Evolutionary conservation across 2,888 invertebrate species (phyloP).

Genomic region (Pseudococcus longispinus): DNA sequence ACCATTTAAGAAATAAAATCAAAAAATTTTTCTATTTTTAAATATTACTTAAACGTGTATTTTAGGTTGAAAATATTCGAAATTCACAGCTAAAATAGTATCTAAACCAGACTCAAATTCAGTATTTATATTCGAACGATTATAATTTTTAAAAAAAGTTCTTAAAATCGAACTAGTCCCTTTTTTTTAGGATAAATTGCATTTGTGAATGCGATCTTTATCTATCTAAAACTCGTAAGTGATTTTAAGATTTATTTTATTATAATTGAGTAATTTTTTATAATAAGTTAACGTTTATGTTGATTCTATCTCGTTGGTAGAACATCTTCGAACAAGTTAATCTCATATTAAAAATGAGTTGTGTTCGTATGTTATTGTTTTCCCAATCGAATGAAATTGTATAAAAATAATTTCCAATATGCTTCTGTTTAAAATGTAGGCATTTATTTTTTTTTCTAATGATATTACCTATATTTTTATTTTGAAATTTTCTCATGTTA

Average conservation of each 20-base stretch:
- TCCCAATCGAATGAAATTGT: neutral
- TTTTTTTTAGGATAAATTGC: neutral
- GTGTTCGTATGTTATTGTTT: neutral
- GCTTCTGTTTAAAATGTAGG: neutral
- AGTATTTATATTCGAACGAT: neutral
- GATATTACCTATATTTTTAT: neutral
- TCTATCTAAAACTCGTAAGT: conserved; percentile 1
- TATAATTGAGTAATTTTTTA: neutral
- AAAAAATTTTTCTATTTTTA: neutral
- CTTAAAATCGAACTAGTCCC: conserved; percentile 15
- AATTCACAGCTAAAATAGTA: neutral
- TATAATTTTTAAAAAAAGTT: neutral
- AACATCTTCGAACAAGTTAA: neutral
- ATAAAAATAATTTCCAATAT: neutral
- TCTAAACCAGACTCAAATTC: neutral
- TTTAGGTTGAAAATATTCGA: neutral
- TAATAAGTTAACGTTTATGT: neutral
- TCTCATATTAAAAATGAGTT: neutral
- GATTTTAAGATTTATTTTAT: conserved; percentile 7
- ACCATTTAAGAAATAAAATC: neutral
- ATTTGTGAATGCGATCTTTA: neutral
- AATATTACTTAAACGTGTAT: neutral
- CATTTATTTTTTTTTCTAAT: neutral
- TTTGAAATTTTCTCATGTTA: neutral
- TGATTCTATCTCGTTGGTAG: neutral